phyloP scores from a whole-genome alignment of 2,113 vertebrate species.

The Silurus asotus region DNA sequence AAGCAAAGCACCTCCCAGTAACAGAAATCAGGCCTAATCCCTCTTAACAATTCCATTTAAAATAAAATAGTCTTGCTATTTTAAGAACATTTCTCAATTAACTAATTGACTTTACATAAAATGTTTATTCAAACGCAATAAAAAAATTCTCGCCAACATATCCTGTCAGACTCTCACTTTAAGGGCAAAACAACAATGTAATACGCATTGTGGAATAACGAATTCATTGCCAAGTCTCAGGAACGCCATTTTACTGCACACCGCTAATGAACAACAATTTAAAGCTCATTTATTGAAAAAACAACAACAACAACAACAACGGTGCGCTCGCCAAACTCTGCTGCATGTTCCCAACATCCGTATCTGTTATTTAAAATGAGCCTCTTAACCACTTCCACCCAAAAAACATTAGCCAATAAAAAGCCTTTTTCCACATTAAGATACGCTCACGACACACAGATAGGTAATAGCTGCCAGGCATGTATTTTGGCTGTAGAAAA shows the following conservation, averaged over 20 bases:
- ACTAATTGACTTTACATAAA: neutral
- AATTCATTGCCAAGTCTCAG: conserved; percentile 49
- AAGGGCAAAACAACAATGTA: conserved; percentile 49
- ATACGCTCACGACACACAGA: conserved; percentile 53
- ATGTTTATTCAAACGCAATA: conserved; percentile 22
- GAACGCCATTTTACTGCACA: conserved; percentile 54
- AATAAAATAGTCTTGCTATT: neutral
- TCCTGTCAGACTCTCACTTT: conserved; percentile 54
- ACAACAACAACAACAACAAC: neutral
- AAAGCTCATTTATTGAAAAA: conserved; percentile 45
- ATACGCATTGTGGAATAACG: conserved; percentile 56
- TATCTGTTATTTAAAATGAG: conserved; percentile 66
- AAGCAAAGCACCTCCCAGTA: neutral
- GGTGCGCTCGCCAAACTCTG: conserved; percentile 52
- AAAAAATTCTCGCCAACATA: conserved; percentile 6
- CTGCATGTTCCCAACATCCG: conserved; percentile 58
- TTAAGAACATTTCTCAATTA: neutral
- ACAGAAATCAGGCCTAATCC: neutral
- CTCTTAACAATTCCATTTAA: neutral
- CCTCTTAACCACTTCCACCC: conserved; percentile 58
- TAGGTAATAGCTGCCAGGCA: conserved; percentile 45
- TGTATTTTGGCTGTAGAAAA: conserved; percentile 48
- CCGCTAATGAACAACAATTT: conserved; percentile 55
- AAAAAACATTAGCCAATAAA: conserved; percentile 64
- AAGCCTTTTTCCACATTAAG: conserved; percentile 66